phyloP scores from a whole-genome alignment of 1,140 invertebrate genomes.

The Vollenhovia emeryi region DNA sequence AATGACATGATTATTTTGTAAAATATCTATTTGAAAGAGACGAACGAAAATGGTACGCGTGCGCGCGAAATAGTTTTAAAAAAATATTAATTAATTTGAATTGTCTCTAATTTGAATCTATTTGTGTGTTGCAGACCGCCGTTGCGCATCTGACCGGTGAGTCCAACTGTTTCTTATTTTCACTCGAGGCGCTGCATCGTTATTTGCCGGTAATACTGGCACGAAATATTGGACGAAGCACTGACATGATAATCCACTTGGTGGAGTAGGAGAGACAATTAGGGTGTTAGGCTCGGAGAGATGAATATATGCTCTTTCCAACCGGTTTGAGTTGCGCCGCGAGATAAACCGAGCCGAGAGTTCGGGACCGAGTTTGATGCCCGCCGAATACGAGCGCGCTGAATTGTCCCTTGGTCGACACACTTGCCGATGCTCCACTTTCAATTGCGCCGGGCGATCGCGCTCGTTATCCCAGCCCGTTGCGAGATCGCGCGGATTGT shows the following conservation, averaged over 20 bases:
- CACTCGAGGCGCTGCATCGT: background rate
- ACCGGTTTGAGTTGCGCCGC: background rate
- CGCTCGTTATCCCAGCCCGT: conserved; percentile 35
- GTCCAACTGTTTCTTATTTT: background rate
- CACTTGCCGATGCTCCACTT: conserved; percentile 33
- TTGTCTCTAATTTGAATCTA: background rate
- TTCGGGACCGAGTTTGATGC: background rate
- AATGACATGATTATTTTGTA: background rate
- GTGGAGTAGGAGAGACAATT: background rate
- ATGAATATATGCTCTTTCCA: background rate
- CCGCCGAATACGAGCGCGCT: conserved; percentile 9
- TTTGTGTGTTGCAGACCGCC: conserved; percentile 1
- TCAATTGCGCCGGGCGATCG: background rate
- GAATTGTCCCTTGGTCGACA: conserved; percentile 36
- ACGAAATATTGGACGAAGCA: too few species aligned
- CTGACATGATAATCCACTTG: background rate
- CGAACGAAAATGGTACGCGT: background rate
- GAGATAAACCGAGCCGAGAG: background rate
- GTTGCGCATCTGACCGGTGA: background rate
- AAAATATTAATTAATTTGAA: conserved; percentile 12
- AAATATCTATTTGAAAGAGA: background rate
- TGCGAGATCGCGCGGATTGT: conserved; percentile 17
- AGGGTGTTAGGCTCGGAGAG: background rate
- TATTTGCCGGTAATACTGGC: background rate
- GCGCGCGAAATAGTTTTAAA: background rate